Conservation (phyloP, 2,888 invertebrate genomes). For the Conomelus anceps region DNA sequence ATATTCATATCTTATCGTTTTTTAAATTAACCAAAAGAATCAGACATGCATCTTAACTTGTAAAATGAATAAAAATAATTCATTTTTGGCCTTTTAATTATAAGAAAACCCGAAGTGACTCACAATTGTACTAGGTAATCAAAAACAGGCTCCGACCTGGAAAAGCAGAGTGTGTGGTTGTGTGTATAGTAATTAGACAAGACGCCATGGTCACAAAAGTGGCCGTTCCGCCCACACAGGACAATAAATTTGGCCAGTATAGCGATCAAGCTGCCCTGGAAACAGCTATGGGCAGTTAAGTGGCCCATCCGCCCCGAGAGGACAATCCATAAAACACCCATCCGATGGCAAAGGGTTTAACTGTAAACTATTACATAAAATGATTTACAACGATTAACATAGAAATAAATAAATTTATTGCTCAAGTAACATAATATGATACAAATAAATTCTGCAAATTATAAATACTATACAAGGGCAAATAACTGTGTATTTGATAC, state of each 20-base stretch:
- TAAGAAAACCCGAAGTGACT: neutral
- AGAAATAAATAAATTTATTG: neutral
- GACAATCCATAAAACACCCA: neutral
- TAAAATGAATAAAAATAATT: too few relatives aligned
- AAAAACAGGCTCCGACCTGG: constrained; percentile 1
- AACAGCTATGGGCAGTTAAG: neutral
- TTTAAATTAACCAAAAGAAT: too few relatives aligned
- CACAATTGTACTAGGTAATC: neutral
- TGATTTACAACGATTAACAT: neutral
- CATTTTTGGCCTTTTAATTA: neutral
- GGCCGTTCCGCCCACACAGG: neutral
- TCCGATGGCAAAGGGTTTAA: neutral
- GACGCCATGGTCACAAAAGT: constrained; percentile 3
- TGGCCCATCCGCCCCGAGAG: neutral
- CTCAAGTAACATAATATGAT: neutral
- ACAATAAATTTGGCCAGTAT: neutral
- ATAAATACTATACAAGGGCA: neutral
- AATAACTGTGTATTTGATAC: neutral
- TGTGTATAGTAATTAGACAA: neutral
- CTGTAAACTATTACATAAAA: neutral
- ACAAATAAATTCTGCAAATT: neutral
- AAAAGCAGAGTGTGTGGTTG: neutral
- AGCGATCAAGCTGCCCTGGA: neutral
- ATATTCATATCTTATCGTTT: too few relatives aligned
- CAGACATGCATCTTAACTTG: too few relatives aligned